These are phyloP conservation scores for Centrocercus urophasianus DNA, from an alignment of 2,113 vertebrate species.

Conservation along the genomic window DNA sequence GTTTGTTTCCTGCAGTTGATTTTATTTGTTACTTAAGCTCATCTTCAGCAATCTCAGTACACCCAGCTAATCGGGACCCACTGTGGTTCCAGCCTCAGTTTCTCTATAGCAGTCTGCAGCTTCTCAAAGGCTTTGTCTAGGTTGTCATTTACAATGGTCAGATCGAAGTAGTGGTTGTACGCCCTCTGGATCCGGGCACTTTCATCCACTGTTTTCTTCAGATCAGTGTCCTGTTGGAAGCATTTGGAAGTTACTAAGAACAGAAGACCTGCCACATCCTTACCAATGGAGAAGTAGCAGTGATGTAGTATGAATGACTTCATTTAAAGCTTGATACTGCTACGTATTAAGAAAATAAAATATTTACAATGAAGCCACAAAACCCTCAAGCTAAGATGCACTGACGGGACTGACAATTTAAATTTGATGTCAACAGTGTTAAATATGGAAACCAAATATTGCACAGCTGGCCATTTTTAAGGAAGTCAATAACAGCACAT, in stretches of 20 bases:
- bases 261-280: background rate
- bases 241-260: background rate
- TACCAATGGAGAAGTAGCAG: background rate
- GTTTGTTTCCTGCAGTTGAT: slow-evolving; percentile 37
- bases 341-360: too few species aligned
- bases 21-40: slow-evolving; percentile 41
- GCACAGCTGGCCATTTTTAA: background rate
- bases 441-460: background rate
- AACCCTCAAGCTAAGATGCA: background rate
- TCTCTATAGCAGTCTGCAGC: slow-evolving; percentile 90
- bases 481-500: accelerated
- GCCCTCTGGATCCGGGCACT: slow-evolving; percentile 93
- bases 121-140: slow-evolving; percentile 97
- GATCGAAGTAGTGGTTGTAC: slow-evolving; percentile 97
- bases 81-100: slow-evolving; percentile 88
- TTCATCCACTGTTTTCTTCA: slow-evolving; percentile 98
- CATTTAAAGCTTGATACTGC: background rate
- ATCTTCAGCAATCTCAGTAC: slow-evolving; percentile 80
- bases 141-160: slow-evolving; percentile 96
- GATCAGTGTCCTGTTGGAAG: slow-evolving; percentile 88
- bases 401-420: background rate
- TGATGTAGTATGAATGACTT: background rate
- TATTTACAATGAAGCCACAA: background rate
- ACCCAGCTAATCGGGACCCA: slow-evolving; percentile 99
- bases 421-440: background rate